Base-by-base conservation (phyloP, 2,797 vertebrate species). In the Sebastes iracundus region DNA sequence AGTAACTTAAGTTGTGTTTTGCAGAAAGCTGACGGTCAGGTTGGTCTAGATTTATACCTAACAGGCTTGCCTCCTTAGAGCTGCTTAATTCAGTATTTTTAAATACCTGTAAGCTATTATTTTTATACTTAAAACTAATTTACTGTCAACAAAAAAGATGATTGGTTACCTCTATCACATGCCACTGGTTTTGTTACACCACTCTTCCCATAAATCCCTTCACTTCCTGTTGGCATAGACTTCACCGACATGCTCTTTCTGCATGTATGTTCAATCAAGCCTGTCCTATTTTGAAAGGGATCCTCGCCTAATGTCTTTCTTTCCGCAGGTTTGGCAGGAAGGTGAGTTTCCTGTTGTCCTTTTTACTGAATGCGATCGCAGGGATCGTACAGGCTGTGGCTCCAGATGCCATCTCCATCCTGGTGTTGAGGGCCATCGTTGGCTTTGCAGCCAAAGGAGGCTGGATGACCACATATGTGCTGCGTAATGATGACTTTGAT, bases 391-490 rank as follows among this genome's bases (percentile, higher is more conserved):
- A 96, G 73, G 97, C 97, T 1, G 93, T 97, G 1, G 90, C 96
- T 20, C 96, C 97, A 20, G 97, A 96, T 88, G 97, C 97, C 89
- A 72, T 93, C 2, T 74, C 95, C 67, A 94, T 99, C 91, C 92
- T 97, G 89, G 92, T 97, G 84, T 95, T 98, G 90, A 96, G 98
- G 81, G 93, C 94, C 84, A 85, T 99, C 6, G 95, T 96, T 76
- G 97, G 97, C 18, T 87, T 98, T 30, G 97, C 96, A 66, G 89
- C 95, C 77, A 99, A 98, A 85, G 98, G 97, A 75, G 97, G 97
- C 0, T 99, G 97, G 97, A 96, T 98, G 93, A 94, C 95, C 1
- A 90, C 91, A 84, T 98, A 98, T 0, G 97, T 99, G 72, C 95
- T 98, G 4, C 94, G 98, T 99, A 95, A 97, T 94, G 6, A 85